Evolutionary conservation across 2,797 vertebrate species (phyloP), one percentile per base, ranked within the genome.

Genomic region (Eulemur mongoz): DNA sequence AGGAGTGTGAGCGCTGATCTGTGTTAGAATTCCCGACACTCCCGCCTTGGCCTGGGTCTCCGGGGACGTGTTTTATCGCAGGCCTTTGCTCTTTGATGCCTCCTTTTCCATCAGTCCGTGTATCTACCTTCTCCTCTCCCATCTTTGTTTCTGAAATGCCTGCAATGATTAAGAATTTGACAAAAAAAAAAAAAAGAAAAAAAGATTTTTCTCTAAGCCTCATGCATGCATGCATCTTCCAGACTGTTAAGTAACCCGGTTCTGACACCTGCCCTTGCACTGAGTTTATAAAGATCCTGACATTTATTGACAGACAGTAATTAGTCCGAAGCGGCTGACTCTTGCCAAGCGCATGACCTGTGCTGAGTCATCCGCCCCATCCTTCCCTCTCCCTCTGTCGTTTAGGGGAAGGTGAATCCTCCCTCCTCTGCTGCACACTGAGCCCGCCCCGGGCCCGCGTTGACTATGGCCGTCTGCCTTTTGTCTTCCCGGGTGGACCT

Each of bases 331-430:
- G 92, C 17, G 43, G 67, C 57, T 6, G 35, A 3, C 40, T 83
- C 38, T 65, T 88, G 91, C 82, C 84, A 0, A 27, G 52, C 0
- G 4, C 25, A 1, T 20, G 76, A 4, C 67, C 43, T 17, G 8
- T 15, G 0, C 43, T 0, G 57, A 59, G 45, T 54, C 59, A 1
- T 18, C 8, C 0, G 4, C 30, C 18, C 4, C 18, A 1, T 15
- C 80, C 7, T 7, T n/a, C 20, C 86, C 73, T 20, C 6, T n/a
- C 18, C 0, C 9, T 1, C 15, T 1, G 0, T 2, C 48, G 0
- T 0, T 38, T 8, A 2, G 38, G 10, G 76, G 32, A 80, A 80
- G 48, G 85, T 22, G 2, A 25, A 13, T 7, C 32, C 61, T 25
- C 18, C 48, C 12, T 30, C 7, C 78, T 45, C 4, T 1, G 0